A percentile compares a stretch with the other conserved stretches of the same genome.
phyloP scores from a whole-genome alignment of 2,113 vertebrate species.

The Phaethornis superciliosus region DNA sequence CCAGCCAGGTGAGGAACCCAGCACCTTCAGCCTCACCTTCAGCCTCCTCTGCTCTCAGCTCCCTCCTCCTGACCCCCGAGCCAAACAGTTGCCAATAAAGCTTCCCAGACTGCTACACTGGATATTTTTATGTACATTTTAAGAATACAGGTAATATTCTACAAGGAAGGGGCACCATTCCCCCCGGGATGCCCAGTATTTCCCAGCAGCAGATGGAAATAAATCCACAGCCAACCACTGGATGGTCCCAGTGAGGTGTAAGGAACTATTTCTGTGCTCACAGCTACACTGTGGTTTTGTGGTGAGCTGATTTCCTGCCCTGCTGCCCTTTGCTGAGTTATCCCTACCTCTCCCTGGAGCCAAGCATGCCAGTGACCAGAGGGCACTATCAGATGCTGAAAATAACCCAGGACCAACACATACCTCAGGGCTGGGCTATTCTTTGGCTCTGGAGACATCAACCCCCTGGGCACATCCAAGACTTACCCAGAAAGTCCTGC shows the following conservation, averaged over 20 bases:
- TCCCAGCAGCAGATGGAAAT: background rate
- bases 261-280: background rate
- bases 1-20: accelerated
- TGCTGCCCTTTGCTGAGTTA: background rate
- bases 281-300: too few relatives aligned
- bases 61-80: too few relatives aligned
- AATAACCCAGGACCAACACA: background rate
- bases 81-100: background rate
- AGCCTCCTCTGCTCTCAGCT: background rate
- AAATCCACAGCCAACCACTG: background rate
- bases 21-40: background rate
- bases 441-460: accelerated
- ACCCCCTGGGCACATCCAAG: background rate
- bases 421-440: background rate
- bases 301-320: background rate
- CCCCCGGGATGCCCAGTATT: background rate
- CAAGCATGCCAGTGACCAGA: background rate
- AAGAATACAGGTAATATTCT: background rate
- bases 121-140: background rate
- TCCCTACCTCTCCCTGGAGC: background rate
- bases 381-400: background rate
- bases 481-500: background rate
- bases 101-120: background rate
- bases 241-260: accelerated
- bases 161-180: accelerated